Conservation (phyloP, 92 coral and sea anemone genomes). For the Epizoanthus illoricatus region DNA sequence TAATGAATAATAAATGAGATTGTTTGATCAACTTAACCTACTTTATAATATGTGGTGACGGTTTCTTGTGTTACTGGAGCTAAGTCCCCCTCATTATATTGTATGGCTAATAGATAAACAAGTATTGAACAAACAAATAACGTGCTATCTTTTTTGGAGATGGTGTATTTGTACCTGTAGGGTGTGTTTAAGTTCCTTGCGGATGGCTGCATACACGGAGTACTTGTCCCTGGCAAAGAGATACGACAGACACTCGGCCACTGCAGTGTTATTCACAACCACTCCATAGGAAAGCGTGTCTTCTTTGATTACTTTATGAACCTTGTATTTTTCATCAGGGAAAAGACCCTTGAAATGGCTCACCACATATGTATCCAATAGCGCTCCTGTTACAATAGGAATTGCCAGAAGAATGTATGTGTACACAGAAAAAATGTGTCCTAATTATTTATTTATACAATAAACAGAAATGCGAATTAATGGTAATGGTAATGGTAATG, state of each 20-base stretch:
- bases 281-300: slow-evolving; percentile 76
- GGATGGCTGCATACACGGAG: slow-evolving; percentile 57
- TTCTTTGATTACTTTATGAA: slow-evolving; percentile 60
- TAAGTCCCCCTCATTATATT: too few relatives aligned
- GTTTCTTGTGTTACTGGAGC: too few relatives aligned
- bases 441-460: too few relatives aligned
- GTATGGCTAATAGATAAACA: neutral
- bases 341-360: slow-evolving; percentile 47
- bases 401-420: too few relatives aligned
- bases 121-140: neutral
- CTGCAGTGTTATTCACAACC: slow-evolving; percentile 58
- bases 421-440: neutral
- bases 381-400: slow-evolving; percentile 58
- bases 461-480: neutral
- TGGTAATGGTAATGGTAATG: too few relatives aligned
- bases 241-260: slow-evolving; percentile 61
- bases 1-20: too few relatives aligned
- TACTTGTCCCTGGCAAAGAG: slow-evolving; percentile 65
- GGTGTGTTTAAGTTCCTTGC: slow-evolving; percentile 54
- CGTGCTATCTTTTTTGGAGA: neutral
- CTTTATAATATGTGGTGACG: too few relatives aligned
- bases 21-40: too few relatives aligned
- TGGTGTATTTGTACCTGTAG: slow-evolving; percentile 47
- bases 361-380: slow-evolving; percentile 78
- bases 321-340: slow-evolving; percentile 58